Evolutionary conservation across 2,888 invertebrate genomes (phyloP).

Genomic region (Dryobota labecula): DNA sequence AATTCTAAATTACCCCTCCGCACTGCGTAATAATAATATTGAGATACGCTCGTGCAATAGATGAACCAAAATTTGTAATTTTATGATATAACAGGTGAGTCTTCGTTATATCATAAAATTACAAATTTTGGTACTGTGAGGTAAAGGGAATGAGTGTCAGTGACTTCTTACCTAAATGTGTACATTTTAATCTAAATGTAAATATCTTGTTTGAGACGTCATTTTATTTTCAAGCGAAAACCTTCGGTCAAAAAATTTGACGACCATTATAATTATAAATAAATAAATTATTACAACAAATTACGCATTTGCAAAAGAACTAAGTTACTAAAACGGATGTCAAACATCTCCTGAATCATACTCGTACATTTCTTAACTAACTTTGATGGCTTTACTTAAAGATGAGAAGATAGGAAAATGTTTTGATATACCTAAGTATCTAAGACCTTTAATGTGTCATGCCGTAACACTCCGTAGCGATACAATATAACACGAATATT

Average conservation of each 20-base stretch:
- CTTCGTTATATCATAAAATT: conserved; percentile 39
- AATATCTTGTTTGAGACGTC: conserved; percentile 14
- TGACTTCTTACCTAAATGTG: conserved; percentile 22
- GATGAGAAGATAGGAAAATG: not conserved
- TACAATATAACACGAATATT: too few relatives aligned
- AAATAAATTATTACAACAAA: not conserved
- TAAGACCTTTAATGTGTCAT: not conserved
- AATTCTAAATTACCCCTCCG: conserved; percentile 46
- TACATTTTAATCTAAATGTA: conserved; percentile 20
- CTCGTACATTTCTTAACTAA: not conserved
- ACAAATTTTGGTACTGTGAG: conserved; percentile 21
- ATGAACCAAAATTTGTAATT: too few relatives aligned
- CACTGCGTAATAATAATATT: conserved; percentile 39
- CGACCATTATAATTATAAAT: not conserved
- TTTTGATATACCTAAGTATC: too few relatives aligned
- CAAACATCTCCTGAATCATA: not conserved
- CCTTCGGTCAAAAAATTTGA: conserved; percentile 9
- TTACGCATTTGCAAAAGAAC: not conserved
- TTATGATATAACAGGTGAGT: too few relatives aligned
- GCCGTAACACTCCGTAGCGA: not conserved
- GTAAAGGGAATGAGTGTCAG: conserved; percentile 39
- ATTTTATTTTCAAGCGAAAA: conserved; percentile 15
- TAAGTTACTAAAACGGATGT: not conserved
- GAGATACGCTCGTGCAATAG: conserved; percentile 29
- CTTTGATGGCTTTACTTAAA: not conserved